A percentile compares a stretch with the other conserved stretches of the same genome.
phyloP scores from a whole-genome alignment of 2,888 invertebrate species.

The Steinernema carpocapsae region DNA sequence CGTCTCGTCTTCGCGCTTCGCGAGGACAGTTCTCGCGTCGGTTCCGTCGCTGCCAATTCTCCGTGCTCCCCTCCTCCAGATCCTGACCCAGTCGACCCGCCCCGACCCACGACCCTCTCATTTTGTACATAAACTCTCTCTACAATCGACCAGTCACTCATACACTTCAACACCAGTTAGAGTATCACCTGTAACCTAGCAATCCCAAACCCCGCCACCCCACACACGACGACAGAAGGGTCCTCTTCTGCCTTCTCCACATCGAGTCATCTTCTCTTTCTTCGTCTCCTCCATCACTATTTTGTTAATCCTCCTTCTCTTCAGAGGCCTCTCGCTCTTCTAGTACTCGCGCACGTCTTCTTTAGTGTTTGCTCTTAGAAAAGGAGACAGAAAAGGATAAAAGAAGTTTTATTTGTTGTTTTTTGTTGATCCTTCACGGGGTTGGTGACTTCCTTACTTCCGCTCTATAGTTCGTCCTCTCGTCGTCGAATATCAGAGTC shows the following conservation, averaged over 20 bases:
- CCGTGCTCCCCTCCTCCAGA: constrained; percentile 6
- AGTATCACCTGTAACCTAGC: neutral
- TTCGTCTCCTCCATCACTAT: constrained; percentile 8
- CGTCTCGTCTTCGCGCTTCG: constrained; percentile 11
- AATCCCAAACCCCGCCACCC: neutral
- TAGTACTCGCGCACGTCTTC: constrained; percentile 28
- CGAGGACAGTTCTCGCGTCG: constrained; percentile 8
- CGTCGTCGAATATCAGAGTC: constrained; percentile 20
- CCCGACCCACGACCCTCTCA: constrained; percentile 6
- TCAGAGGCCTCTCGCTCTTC: constrained; percentile 24
- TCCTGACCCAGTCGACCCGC: neutral
- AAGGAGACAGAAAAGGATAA: constrained; percentile 27
- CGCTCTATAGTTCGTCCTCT: neutral
- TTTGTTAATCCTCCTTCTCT: neutral
- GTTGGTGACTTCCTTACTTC: constrained; percentile 14
- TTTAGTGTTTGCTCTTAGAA: constrained; percentile 20
- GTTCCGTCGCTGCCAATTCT: constrained; percentile 18
- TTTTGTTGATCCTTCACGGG: constrained; percentile 30
- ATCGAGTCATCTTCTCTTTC: constrained; percentile 21
- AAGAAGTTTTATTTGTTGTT: constrained; percentile 15
- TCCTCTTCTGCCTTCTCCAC: constrained; percentile 1
- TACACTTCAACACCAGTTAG: constrained; percentile 6
- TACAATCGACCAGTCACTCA: constrained; percentile 12
- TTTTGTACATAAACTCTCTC: constrained; percentile 23
- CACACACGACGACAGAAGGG: neutral